A percentile compares a stretch with the other conserved stretches of the same genome.
Evolutionary conservation across 2,113 vertebrate genomes (phyloP).

Genomic region (Xiphophorus hellerii): DNA sequence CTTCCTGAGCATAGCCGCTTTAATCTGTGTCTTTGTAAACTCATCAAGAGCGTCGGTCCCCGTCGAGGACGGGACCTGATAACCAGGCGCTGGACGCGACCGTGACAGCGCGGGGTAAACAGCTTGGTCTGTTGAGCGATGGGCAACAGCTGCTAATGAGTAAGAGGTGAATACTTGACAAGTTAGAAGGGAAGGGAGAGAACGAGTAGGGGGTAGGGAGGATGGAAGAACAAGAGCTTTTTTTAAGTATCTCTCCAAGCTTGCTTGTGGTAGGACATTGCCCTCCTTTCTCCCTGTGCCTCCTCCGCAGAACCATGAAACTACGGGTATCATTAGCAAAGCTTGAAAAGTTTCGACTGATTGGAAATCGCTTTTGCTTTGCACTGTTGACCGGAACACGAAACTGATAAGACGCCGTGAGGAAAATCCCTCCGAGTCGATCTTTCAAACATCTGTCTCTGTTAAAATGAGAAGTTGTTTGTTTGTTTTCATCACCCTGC

Average conservation of each 20-base stretch:
- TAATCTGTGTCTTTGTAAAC: conserved; percentile 62
- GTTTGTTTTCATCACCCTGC: conserved; percentile 12
- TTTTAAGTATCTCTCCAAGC: conserved; percentile 54
- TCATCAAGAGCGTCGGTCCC: conserved; percentile 59
- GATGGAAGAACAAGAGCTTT: conserved; percentile 61
- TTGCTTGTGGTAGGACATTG: conserved; percentile 59
- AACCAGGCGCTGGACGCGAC: conserved; percentile 54
- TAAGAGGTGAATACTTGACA: conserved; percentile 63
- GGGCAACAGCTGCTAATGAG: conserved; percentile 66
- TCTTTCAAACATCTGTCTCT: not conserved
- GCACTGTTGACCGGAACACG: conserved; percentile 26
- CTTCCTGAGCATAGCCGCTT: conserved; percentile 34
- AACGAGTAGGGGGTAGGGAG: not conserved
- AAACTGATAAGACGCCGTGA: conserved; percentile 35
- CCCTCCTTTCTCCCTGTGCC: conserved; percentile 49
- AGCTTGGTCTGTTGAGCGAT: conserved; percentile 56
- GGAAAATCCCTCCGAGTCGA: conserved; percentile 17
- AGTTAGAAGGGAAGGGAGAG: conserved; percentile 44
- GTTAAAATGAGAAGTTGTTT: conserved; percentile 11
- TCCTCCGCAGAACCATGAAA: conserved; percentile 45
- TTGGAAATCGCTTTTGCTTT: conserved; percentile 48
- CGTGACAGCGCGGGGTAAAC: conserved; percentile 68
- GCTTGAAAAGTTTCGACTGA: conserved; percentile 26
- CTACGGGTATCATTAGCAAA: conserved; percentile 67
- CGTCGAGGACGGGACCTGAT: conserved; percentile 53